A percentile compares a stretch with the other conserved stretches of the same genome.
phyloP scores from a whole-genome alignment of 2,888 invertebrate genomes.

The Pseudoips prasinana region DNA sequence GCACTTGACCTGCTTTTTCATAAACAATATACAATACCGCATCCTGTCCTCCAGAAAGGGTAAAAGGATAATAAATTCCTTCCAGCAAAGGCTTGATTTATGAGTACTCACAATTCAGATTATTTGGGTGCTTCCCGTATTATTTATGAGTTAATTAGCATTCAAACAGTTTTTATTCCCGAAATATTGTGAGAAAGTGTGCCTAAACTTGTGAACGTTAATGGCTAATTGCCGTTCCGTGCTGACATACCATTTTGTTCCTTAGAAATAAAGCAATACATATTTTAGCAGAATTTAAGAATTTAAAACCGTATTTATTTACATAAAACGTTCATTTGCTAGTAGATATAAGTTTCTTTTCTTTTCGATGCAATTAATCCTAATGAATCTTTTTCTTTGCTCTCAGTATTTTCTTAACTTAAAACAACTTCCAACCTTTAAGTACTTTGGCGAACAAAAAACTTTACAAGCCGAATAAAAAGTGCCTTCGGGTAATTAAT shows the following conservation, averaged over 20 bases:
- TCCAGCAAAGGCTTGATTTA: constrained; percentile 49
- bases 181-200: constrained; percentile 13
- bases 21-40: constrained; percentile 35
- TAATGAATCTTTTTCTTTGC: background rate
- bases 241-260: constrained; percentile 3
- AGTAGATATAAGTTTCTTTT: too few relatives aligned
- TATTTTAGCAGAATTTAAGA: too few relatives aligned
- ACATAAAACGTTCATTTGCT: too few relatives aligned
- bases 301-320: too few relatives aligned
- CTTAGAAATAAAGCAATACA: too few relatives aligned
- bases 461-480: constrained; percentile 11
- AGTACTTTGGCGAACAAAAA: background rate
- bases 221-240: constrained; percentile 15
- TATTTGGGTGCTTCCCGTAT: constrained; percentile 31
- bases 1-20: constrained; percentile 33
- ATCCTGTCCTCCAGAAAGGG: constrained; percentile 40
- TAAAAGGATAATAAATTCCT: constrained; percentile 48
- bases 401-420: background rate
- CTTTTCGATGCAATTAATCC: too few relatives aligned
- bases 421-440: background rate
- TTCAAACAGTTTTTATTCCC: constrained; percentile 27
- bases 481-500: constrained; percentile 29
- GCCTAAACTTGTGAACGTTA: constrained; percentile 9
- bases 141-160: constrained; percentile 38
- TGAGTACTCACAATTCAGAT: constrained; percentile 36